These are phyloP conservation scores for Phorcus lineatus DNA, from an alignment of 2,888 invertebrate species.

Conservation along the genomic window DNA sequence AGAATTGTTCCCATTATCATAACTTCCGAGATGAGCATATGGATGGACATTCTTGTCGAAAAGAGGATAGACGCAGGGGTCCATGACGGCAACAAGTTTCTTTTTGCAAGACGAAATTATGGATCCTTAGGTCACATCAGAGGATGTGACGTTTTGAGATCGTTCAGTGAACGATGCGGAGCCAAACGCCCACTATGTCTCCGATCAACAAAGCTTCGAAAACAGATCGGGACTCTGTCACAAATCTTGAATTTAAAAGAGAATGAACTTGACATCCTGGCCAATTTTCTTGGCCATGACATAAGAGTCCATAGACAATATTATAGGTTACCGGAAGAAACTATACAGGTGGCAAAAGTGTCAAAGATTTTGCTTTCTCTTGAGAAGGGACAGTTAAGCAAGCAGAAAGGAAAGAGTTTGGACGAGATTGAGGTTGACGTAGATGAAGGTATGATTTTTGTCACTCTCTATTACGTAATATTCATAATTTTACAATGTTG, in stretches of 20 bases:
- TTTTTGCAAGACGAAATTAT: conserved; percentile 18
- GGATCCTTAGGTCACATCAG: conserved; percentile 13
- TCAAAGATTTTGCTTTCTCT: conserved; percentile 31
- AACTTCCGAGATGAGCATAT: neutral
- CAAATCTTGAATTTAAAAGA: conserved; percentile 38
- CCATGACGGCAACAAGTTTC: neutral
- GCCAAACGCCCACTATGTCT: conserved; percentile 26
- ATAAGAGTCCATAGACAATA: conserved; percentile 36
- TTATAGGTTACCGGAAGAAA: conserved; percentile 33
- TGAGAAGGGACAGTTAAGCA: conserved; percentile 23
- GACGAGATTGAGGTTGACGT: neutral
- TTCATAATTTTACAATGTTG: too few species aligned
- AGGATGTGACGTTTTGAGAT: neutral
- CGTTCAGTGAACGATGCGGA: neutral
- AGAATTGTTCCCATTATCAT: conserved; percentile 24
- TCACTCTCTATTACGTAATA: too few species aligned
- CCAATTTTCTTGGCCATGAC: conserved; percentile 35
- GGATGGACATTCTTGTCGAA: neutral
- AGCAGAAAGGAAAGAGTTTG: neutral
- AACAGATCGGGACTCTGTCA: conserved; percentile 37
- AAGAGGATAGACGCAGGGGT: conserved; percentile 11
- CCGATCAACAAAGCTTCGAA: conserved; percentile 33
- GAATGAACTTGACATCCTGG: conserved; percentile 35
- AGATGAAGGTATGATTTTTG: neutral
- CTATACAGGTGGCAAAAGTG: conserved; percentile 31